Evolutionary conservation across 2,113 vertebrate genomes (phyloP).

Genomic region (Dicrurus megarhynchus): DNA sequence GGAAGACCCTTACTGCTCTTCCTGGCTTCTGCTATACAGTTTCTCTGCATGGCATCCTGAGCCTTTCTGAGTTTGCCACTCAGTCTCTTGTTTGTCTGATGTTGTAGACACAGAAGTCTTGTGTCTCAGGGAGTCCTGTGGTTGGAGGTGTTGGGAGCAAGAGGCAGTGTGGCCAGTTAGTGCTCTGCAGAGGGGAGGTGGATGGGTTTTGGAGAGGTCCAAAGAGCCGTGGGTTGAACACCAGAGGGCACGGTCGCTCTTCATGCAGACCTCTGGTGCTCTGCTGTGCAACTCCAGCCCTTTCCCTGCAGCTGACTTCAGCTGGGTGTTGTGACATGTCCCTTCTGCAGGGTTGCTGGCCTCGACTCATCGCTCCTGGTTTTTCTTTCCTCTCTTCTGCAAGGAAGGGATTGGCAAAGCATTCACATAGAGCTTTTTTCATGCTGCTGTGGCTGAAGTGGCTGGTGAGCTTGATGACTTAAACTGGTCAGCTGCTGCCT

Average conservation of each 20-base stretch:
- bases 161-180: background rate
- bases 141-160: background rate
- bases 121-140: background rate
- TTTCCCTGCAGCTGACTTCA: background rate
- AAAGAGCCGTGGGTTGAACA: background rate
- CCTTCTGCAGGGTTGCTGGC: background rate
- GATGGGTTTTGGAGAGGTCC: background rate
- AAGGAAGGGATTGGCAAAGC: background rate
- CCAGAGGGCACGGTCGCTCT: constrained; percentile 23
- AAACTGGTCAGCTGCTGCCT: background rate
- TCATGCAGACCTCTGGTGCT: rapidly evolving
- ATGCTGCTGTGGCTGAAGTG: background rate
- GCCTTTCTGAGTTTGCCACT: background rate
- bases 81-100: background rate
- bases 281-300: background rate
- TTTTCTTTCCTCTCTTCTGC: background rate
- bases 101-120: background rate
- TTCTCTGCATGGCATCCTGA: background rate
- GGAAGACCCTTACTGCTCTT: background rate
- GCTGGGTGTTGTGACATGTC: background rate
- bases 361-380: background rate
- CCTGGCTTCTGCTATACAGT: background rate
- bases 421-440: background rate
- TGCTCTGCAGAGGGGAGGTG: rapidly evolving
- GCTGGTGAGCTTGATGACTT: background rate